A percentile compares a stretch with the other conserved stretches of the same genome.
Conservation (phyloP, 2,113 vertebrate genomes). For the Psittacula cyanocephala region DNA sequence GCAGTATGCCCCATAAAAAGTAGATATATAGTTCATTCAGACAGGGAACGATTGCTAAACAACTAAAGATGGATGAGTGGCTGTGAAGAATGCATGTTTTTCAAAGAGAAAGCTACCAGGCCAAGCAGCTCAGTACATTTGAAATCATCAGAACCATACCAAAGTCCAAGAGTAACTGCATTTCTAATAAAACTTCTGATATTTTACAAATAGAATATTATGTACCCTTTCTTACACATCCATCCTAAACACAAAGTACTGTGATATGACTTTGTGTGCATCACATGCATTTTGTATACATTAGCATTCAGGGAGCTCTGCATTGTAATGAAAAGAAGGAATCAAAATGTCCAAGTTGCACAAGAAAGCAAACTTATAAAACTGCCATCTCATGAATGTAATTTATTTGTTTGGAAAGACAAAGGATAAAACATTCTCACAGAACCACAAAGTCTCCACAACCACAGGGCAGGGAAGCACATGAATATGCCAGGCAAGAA, state of each 20-base stretch:
- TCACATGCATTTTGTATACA: background rate
- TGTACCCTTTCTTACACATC: background rate
- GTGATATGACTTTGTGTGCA: background rate
- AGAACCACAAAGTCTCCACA: slow-evolving; percentile 39
- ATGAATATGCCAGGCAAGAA: slow-evolving; percentile 54
- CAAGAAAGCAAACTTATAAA: slow-evolving; percentile 67
- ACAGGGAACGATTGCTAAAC: background rate
- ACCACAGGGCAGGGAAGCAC: slow-evolving; percentile 59
- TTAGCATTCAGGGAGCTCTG: slow-evolving; percentile 19
- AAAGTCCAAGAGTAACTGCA: background rate
- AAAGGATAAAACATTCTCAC: slow-evolving; percentile 64
- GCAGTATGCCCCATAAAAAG: background rate
- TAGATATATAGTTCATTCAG: background rate
- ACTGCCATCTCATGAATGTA: slow-evolving; percentile 60
- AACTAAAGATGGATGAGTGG: background rate
- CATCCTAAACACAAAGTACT: background rate
- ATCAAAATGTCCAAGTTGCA: slow-evolving; percentile 54
- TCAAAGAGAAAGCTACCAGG: background rate
- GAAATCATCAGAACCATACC: background rate
- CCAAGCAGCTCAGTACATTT: background rate
- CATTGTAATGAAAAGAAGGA: slow-evolving; percentile 36
- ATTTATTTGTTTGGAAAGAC: slow-evolving; percentile 65
- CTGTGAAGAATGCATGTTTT: background rate
- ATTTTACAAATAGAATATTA: background rate
- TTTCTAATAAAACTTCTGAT: background rate